phyloP scores from a whole-genome alignment of 1,140 invertebrate species.

The Lordiphosa mommai region DNA sequence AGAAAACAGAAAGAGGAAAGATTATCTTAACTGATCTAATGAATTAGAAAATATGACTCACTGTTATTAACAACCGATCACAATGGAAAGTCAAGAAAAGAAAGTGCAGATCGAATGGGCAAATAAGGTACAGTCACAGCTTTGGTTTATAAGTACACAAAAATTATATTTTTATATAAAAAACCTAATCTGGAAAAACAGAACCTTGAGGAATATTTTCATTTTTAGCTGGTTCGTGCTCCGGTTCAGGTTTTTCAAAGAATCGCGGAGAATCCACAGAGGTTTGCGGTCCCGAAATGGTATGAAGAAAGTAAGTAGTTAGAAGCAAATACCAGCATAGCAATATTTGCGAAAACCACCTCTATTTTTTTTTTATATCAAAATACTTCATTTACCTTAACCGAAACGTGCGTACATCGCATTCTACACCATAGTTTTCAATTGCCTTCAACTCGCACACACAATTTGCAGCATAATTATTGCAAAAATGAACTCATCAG shows the following conservation, averaged over 20 bases:
- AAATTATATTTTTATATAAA: too few relatives aligned
- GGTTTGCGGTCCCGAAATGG: too few relatives aligned
- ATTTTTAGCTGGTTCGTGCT: too few relatives aligned
- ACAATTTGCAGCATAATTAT: conserved; percentile 13
- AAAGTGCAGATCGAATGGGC: conserved; percentile 1
- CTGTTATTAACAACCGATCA: not conserved
- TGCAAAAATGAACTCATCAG: conserved; percentile 42
- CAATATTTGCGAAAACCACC: too few relatives aligned
- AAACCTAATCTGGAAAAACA: too few relatives aligned
- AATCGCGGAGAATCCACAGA: too few relatives aligned
- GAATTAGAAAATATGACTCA: conserved; percentile 8
- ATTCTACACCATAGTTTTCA: not conserved
- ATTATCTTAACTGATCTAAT: conserved; percentile 32
- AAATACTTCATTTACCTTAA: too few relatives aligned
- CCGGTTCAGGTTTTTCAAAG: too few relatives aligned
- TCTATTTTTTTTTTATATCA: too few relatives aligned
- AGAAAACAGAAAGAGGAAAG: conserved; percentile 7
- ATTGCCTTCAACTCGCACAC: not conserved
- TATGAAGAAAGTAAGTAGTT: too few relatives aligned
- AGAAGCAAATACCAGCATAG: too few relatives aligned
- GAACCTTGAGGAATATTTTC: too few relatives aligned
- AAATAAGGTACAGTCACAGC: not conserved
- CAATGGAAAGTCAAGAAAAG: not conserved
- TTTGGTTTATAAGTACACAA: not conserved
- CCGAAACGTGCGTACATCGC: not conserved